Base-by-base conservation (phyloP, 2,888 invertebrate genomes). In the Drosophila anomalata region DNA sequence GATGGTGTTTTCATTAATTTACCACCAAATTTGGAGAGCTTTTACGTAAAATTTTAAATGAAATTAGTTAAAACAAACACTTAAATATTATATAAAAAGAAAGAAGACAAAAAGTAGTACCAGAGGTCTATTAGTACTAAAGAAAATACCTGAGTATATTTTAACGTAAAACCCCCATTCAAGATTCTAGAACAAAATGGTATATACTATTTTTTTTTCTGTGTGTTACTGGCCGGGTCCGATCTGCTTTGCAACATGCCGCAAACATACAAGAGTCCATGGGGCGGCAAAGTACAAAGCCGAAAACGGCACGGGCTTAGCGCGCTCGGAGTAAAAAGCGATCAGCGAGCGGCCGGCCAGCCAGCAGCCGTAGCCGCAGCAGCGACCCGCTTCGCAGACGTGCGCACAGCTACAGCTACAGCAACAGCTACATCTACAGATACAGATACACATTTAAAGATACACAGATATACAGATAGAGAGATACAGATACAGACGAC, bases 231-330 rank as follows among this genome's bases (percentile, higher is more conserved):
- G 62, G 52, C 53, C 57, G 54, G 44, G 62, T 65, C 75, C 77
- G 73, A 70, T 52, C 76, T 79, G 82, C 89, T 89, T 89, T 90
- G 89, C 90, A 89, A 90, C 90, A 89, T 88, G 90, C 90, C 90
- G 89, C 87, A 89, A 79, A 81, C 73, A 56, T 50, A 60, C 72
- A 61, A 58, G 51, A 67, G 67, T 63, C 39, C 47, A 55, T 20
- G 41, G 73, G 75, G 73, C 90, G 90, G 90, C 89, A 87, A 82
- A 89, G 84, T 84, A 87, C 90, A 90, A 90, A 90, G 89, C 70
- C 71, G 70, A 85, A 89, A 89, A 89, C 89, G 90, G 90, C 90
- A 90, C 90, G 90, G 90, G 90, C 81, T 90, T 90, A 90, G 90
- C 90, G 90, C 90, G 90, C 89, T 90, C 89, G 81, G 86, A 88